Evolutionary conservation across 2,888 invertebrate genomes (phyloP).

Genomic region (Blastobasis lacticolella): DNA sequence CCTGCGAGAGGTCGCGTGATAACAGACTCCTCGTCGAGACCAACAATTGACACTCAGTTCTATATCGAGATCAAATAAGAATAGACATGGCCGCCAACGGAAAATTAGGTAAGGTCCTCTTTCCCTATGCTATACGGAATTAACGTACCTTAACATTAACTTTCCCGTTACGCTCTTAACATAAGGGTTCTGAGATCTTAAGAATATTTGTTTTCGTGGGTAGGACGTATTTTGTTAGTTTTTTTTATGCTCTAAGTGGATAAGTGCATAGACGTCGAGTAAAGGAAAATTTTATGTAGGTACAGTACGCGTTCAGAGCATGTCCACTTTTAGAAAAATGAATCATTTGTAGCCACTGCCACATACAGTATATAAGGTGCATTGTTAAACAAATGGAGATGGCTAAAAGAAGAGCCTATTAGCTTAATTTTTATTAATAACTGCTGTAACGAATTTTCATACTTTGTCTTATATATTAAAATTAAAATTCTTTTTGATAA

Average conservation of each 20-base stretch:
- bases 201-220: neutral
- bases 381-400: too few species aligned
- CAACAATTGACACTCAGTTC: constrained; percentile 26
- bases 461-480: too few species aligned
- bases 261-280: neutral
- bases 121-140: neutral
- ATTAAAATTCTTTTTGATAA: too few species aligned
- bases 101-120: constrained; percentile 50
- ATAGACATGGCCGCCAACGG: constrained; percentile 61
- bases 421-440: too few species aligned
- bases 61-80: constrained; percentile 23
- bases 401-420: too few species aligned
- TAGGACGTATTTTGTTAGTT: neutral
- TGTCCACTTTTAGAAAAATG: too few species aligned
- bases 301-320: too few species aligned
- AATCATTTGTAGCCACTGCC: too few species aligned
- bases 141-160: neutral
- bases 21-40: constrained; percentile 16
- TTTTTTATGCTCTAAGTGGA: neutral
- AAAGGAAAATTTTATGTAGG: neutral
- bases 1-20: constrained; percentile 55
- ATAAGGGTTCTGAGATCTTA: neutral
- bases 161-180: neutral
- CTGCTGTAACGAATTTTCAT: too few species aligned
- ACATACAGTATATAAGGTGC: too few species aligned